Conservation (phyloP, 2,113 vertebrate species). For the Fregata magnificens region DNA sequence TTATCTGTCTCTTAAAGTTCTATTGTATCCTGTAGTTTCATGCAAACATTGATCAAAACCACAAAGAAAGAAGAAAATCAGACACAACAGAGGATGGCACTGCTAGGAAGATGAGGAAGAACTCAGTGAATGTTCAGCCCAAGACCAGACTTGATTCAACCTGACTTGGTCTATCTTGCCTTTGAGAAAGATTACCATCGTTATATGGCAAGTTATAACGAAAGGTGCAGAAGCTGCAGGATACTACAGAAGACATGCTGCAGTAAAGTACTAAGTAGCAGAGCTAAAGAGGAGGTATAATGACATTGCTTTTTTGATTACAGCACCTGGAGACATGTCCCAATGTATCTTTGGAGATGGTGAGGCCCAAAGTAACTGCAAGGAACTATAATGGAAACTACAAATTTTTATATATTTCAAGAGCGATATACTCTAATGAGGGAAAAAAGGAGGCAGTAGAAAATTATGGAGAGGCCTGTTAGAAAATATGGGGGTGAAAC, state of each 20-base stretch:
- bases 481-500: background rate
- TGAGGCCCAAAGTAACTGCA: background rate
- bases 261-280: background rate
- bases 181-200: background rate
- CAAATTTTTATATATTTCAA: background rate
- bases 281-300: background rate
- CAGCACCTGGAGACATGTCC: background rate
- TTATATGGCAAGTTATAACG: background rate
- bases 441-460: background rate
- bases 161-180: background rate
- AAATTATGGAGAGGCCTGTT: background rate
- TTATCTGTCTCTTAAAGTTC: background rate
- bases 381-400: background rate
- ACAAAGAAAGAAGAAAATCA: background rate
- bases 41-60: background rate
- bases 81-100: background rate
- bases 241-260: background rate
- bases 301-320: background rate
- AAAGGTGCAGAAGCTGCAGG: background rate
- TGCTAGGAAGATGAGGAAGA: background rate
- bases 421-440: background rate
- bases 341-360: background rate
- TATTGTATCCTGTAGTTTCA: background rate
- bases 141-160: background rate
- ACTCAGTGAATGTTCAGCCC: background rate